Percentiles rank a stretch among this genome's conserved stretches.
phyloP scores from a whole-genome alignment of 2,888 invertebrate genomes.

The Cephus pygmeus region DNA sequence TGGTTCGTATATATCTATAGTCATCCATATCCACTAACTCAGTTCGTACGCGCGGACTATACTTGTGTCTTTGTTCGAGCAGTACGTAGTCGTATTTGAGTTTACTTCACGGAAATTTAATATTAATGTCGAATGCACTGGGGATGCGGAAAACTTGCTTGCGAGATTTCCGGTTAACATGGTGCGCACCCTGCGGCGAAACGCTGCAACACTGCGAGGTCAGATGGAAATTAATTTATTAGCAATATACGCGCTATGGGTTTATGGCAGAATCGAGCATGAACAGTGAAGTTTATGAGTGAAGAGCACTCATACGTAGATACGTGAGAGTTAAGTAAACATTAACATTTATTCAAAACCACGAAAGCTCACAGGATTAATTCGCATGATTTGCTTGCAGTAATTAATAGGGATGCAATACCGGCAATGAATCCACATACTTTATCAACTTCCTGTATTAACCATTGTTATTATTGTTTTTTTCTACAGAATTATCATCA shows the following conservation, averaged over 20 bases:
- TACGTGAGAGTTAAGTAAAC: neutral
- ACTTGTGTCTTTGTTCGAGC: neutral
- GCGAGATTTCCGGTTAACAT: neutral
- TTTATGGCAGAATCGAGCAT: neutral
- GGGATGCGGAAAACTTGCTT: neutral
- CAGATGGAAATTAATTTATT: neutral
- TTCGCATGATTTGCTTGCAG: too few relatives aligned
- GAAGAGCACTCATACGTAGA: neutral
- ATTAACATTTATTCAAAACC: neutral
- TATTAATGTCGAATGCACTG: neutral
- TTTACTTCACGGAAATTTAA: neutral
- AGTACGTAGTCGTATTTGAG: neutral
- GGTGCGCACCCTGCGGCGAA: neutral
- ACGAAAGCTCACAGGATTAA: neutral
- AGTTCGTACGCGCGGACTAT: neutral
- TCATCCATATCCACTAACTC: neutral
- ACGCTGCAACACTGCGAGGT: neutral
- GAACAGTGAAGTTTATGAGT: neutral
- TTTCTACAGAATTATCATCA: too few relatives aligned
- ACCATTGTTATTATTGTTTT: neutral
- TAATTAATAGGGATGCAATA: neutral
- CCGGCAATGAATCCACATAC: neutral
- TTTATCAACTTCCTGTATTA: neutral
- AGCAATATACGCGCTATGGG: neutral
- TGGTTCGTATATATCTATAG: neutral